Conservation (phyloP, 2,113 vertebrate species). For the Poicephalus gulielmi region DNA sequence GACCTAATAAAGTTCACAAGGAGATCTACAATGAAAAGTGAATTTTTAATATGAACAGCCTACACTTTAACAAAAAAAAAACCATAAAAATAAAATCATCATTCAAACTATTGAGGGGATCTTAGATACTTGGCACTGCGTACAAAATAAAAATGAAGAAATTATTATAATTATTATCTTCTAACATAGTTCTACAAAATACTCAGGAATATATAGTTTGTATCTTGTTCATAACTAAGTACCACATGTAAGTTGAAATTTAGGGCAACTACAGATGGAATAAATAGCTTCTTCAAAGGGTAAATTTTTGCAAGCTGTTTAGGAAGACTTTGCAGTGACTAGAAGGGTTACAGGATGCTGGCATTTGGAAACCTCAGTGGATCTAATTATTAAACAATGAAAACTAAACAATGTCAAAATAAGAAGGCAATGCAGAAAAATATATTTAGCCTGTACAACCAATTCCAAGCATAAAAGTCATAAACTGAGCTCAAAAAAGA, state of each 20-base stretch:
- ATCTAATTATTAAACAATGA: conserved; percentile 34
- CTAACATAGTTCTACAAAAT: not conserved
- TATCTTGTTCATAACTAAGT: not conserved
- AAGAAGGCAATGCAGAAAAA: not conserved
- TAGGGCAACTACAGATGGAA: not conserved
- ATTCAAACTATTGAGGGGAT: not conserved
- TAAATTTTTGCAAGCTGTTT: not conserved
- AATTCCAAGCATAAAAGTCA: not conserved
- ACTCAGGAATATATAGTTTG: not conserved
- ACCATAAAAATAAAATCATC: not conserved
- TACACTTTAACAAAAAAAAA: not conserved
- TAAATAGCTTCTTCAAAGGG: not conserved
- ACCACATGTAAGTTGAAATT: fast-evolving
- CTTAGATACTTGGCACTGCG: not conserved
- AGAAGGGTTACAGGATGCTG: not conserved
- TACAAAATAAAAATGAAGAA: not conserved
- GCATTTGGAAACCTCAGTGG: not conserved
- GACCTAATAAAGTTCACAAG: not conserved
- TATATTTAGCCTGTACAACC: not conserved
- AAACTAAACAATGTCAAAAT: not conserved
- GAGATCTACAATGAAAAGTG: not conserved
- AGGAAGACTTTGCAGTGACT: not conserved
- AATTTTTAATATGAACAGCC: not conserved
- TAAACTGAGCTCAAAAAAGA: not conserved
- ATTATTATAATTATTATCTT: not conserved